Conservation (phyloP, 1,140 invertebrate genomes). For the Drosophila rhopaloa region DNA sequence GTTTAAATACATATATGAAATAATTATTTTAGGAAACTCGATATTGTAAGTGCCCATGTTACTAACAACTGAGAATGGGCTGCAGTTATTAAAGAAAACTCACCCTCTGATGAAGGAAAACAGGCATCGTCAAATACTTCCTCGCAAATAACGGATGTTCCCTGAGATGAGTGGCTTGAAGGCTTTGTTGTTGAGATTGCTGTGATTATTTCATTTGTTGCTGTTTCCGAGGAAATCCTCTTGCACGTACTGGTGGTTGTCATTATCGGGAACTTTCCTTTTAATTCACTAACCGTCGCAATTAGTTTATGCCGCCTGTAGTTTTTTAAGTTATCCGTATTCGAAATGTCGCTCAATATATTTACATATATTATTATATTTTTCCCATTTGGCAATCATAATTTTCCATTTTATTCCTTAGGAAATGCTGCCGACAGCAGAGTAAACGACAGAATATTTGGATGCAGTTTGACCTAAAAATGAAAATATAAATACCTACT, state of each 20-base stretch:
- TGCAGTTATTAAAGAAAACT: constrained; percentile 32
- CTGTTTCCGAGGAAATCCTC: constrained; percentile 42
- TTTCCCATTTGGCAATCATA: constrained; percentile 15
- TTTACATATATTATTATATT: constrained; percentile 19
- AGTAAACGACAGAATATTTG: background rate
- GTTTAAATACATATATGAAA: no score
- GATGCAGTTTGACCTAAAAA: constrained; percentile 39
- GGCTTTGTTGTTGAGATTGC: constrained; percentile 35
- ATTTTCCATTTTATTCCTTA: constrained; percentile 4
- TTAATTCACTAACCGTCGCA: constrained; percentile 1
- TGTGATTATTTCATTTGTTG: constrained; percentile 32
- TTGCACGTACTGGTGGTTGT: constrained; percentile 33
- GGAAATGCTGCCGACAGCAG: background rate
- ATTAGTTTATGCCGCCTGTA: background rate
- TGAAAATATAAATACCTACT: constrained; percentile 36
- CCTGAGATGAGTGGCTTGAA: constrained; percentile 67
- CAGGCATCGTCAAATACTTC: constrained; percentile 93
- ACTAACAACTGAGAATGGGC: no score
- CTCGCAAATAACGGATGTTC: constrained; percentile 88
- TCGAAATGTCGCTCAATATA: constrained; percentile 7
- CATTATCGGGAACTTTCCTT: constrained; percentile 25
- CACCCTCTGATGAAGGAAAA: constrained; percentile 91
- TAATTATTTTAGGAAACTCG: no score
- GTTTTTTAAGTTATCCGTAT: constrained; percentile 4
- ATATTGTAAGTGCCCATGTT: no score